Percentiles rank a stretch among this genome's conserved stretches.
Conservation (phyloP, 1,140 invertebrate species). For the Triops longicaudatus region DNA sequence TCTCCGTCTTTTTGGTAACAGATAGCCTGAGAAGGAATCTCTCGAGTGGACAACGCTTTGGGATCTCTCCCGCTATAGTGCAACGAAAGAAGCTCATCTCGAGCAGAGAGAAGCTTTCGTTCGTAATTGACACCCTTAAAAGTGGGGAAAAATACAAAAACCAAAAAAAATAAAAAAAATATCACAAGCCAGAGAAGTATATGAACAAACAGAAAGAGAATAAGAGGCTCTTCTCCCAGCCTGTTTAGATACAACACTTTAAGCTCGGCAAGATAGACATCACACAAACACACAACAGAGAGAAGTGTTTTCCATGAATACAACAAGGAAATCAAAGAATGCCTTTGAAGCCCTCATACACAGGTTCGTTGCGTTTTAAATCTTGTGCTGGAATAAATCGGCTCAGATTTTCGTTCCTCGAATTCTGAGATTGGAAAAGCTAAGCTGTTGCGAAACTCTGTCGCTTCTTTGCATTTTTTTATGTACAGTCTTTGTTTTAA, state of each 20-base stretch:
- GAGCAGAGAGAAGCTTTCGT: background rate
- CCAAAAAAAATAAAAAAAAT: background rate
- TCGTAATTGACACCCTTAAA: slow-evolving; percentile 11
- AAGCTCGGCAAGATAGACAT: background rate
- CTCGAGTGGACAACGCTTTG: background rate
- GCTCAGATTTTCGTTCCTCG: background rate
- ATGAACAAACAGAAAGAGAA: too few relatives aligned
- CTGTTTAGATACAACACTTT: background rate
- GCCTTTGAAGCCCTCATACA: background rate
- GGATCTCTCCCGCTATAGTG: background rate
- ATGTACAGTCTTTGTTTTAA: background rate
- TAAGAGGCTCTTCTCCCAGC: background rate
- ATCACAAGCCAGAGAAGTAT: too few relatives aligned
- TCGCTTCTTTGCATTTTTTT: background rate
- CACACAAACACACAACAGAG: background rate
- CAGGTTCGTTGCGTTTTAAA: background rate
- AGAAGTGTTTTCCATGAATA: background rate
- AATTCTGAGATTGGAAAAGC: background rate
- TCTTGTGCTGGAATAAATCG: background rate
- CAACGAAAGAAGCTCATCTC: background rate
- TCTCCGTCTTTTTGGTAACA: background rate
- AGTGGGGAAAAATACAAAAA: background rate
- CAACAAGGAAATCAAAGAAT: background rate
- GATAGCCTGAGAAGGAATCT: background rate
- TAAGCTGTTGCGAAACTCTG: background rate